Evolutionary conservation across 2,797 vertebrate genomes (phyloP).

Genomic region (Lagodon rhomboides): DNA sequence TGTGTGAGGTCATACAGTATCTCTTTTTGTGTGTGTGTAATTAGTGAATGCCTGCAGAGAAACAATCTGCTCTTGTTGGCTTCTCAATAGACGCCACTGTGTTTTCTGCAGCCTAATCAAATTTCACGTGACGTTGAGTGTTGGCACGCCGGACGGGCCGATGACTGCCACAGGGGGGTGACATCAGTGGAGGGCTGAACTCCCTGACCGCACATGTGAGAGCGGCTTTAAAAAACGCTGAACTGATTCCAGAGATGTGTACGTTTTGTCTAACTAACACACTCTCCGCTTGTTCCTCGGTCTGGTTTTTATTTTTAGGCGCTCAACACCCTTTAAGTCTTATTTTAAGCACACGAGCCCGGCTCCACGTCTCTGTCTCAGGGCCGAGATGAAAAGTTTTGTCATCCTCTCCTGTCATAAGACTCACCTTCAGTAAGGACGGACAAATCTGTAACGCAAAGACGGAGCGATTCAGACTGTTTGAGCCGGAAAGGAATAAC

Average conservation of each 20-base stretch:
- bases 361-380: slow-evolving; percentile 8
- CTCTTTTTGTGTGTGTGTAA: slow-evolving; percentile 52
- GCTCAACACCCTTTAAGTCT: neutral
- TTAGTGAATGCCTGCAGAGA: slow-evolving; percentile 60
- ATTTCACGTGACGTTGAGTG: slow-evolving; percentile 76
- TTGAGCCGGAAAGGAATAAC: slow-evolving; percentile 20
- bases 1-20: slow-evolving; percentile 39
- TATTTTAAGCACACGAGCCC: slow-evolving; percentile 37
- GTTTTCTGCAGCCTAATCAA: slow-evolving; percentile 81
- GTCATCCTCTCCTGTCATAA: neutral
- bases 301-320: slow-evolving; percentile 41
- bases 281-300: neutral
- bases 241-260: slow-evolving; percentile 13
- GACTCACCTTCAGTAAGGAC: slow-evolving; percentile 12
- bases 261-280: slow-evolving; percentile 2
- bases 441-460: slow-evolving; percentile 10
- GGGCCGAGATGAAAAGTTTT: slow-evolving; percentile 19
- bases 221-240: slow-evolving; percentile 13
- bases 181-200: slow-evolving; percentile 63
- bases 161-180: slow-evolving; percentile 66
- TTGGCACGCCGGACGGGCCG: slow-evolving; percentile 59
- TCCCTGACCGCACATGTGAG: slow-evolving; percentile 33
- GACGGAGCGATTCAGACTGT: slow-evolving; percentile 6
- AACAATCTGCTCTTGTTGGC: slow-evolving; percentile 81
- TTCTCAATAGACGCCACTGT: slow-evolving; percentile 80